Evolutionary conservation across 2,888 invertebrate species (phyloP), one percentile per base, ranked within the genome.

Genomic region (Chrysolina americana): DNA sequence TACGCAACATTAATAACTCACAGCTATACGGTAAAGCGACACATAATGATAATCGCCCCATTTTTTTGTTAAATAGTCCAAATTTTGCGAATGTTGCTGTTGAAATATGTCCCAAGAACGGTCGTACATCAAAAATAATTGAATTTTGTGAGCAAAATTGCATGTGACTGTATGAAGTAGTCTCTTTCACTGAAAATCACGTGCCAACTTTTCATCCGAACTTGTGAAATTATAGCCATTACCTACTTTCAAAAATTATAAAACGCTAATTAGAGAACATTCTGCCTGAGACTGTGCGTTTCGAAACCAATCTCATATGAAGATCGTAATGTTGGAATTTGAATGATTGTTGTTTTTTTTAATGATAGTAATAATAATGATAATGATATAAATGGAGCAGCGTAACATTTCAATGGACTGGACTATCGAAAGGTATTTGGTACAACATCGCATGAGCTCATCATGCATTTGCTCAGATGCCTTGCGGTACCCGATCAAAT

Each of bases 181-280:
- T 74, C 70, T 62, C 65, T 73, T 73, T 66, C 59, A 70, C 66
- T 59, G 62, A 44, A 65, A 74, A 74, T 70, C 74, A 74, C 74
- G 74, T 74, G 62, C 68, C 50, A 66, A 53, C 70, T 74, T 70
- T 70, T 66, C 59, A 62, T 65, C 5, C 53, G 66, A 48, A 65
- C 66, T 70, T 44, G 50, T 69, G 64, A 65, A 69, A 73, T 69
- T 69, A 69, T 41, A 21, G 66, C 48, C 28, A 63, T 53, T 53
- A 53, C n/a, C n/a, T n/a, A n/a, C 21, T 2, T 53, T 48, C 9
- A 41, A 66, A 72, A 72, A 72, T 66, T 68, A 68, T 68, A 23
- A 41, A 72, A 68, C 66, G 62, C 21, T 72, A 48, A 72, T 63
- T 48, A 72, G 44, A 28, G 41, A 71, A 62, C 62, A 63, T 64